Base-by-base conservation (phyloP, 2,113 vertebrate genomes). In the Microtus pennsylvanicus region DNA sequence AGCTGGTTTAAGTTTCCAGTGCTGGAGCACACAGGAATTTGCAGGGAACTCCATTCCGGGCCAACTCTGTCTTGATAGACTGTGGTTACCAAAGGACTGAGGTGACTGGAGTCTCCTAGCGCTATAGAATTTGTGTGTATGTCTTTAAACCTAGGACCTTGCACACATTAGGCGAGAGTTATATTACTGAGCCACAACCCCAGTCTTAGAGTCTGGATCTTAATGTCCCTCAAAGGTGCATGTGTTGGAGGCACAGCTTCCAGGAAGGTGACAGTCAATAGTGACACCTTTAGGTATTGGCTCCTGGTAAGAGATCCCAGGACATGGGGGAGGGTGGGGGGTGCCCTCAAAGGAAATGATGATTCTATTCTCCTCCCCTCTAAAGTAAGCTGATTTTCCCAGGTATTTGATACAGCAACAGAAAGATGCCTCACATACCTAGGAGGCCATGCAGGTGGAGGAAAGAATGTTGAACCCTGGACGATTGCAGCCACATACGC, bases 1-100 rank as follows among this genome's bases (percentile, higher is more conserved):
- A 22, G 83, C 42, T 94, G 63, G 85, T 94, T 93, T 87, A 76
- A 81, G 67, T 61, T 92, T 76, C 35, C 72, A 78, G 69, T 63
- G 35, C 14, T 89, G 7, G 3, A 69, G 65, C 35, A 87, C 63
- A 82, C 11, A 90, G 82, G 82, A 61, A 77, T 93, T 95, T 89
- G 80, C n/a, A 77, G 82, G 24, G 22, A 81, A n/a, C 24, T 67
- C 19, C 38, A 61, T n/a, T 81, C 61, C 47, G 65, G 67, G 45
- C 58, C 42, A 92, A 22, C 11, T 28, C 0, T 91, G 63, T 50
- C 42, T 82, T 94, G 70, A 75, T 14, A 85, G 58, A 55, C 14
- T 74, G 69, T 70, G 63, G 2, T 52, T 92, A 35, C 35, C 13
- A 14, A 42, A 74, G 88, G 76, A 72, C 52, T 24, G 78, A 93